Base-by-base conservation (phyloP, 2,113 vertebrate species). In the Ochotona curzoniae region DNA sequence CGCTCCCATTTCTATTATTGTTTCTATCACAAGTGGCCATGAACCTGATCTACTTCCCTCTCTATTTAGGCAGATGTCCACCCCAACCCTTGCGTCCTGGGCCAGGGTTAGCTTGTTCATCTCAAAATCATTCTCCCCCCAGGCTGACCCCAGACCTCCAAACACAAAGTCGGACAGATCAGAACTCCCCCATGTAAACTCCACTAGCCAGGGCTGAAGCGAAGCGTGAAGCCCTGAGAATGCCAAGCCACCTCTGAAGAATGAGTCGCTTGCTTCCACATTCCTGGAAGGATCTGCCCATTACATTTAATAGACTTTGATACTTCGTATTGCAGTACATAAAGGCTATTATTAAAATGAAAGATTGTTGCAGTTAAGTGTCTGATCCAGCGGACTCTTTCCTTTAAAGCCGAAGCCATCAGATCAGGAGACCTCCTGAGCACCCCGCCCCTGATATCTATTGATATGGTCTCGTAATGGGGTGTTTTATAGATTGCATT, bases 311-410 rank as follows among this genome's bases (percentile, higher is more conserved):
- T 79, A 80, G 86, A 86, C 91, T 89, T 84, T 7, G 91, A 76
- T 90, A 21, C 64, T 75, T 75, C 74, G 75, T 67, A 73, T 3
- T 54, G 57, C 32, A 81, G 94, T 73, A 63, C 94, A 74, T 74
- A 94, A 94, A 91, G 81, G 32, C 78, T 51, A 70, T 91, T 73
- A 94, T 79, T 93, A 93, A 92, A 87, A 82, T 94, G 95, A 91
- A 95, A 89, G 83, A 60, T 66, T 32, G 70, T 73, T 73, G 25
- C 89, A 18, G 88, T 47, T 66, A 78, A 94, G 87, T 28, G 32
- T 26, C 89, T 66, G 25, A 38, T 44, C 79, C 83, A 54, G 1
- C 13, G 28, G 28, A 17, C 61, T 54, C 28, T 51, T n/a, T 64
- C 49, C 73, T 63, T 63, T 44, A 15, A 75, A 94, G 54, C 82